Evolutionary conservation across 2,113 vertebrate species (phyloP), one percentile per base, ranked within the genome.

Genomic region (Myanophis thanlyinensis): DNA sequence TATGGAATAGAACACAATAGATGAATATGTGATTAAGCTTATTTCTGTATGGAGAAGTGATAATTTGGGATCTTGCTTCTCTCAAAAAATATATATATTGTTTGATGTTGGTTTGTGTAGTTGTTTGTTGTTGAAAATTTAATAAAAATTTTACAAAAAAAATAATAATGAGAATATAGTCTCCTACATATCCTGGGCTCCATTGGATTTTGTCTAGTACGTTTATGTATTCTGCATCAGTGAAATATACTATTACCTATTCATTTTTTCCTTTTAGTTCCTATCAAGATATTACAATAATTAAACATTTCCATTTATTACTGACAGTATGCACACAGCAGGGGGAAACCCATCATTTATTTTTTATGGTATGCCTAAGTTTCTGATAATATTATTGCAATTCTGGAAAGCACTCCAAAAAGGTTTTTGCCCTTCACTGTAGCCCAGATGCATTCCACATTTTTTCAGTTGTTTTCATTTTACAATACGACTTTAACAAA

Each of bases 381-480:
- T 90, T 22, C 56, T 91, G 91, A 13, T 67, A n/a, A 85, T 84
- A 44, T 90, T 84, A 47, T 89, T 47, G 89, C 84, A 44, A 49
- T 90, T 93, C 95, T 85, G 86, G 20, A 59, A 87, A 89, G n/a
- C 18, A 51, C n/a, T 59, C 46, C 20, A 93, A 52, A 18, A 91
- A 88, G 49, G 23, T 87, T 90, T 87, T 73, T 15, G 51, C 86
- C 87, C 90, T 85, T 86, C 62, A 92, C 46, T 13, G 40, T 1
- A 15, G 6, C 62, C 40, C 94, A 73, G 47, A 54, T 48, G 89
- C 90, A 95, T 88, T 51, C 89, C 59, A 92, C 84, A 1, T 91
- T 25, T 35, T 94, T 91, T 53, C 47, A 94, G 92, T 2, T 23
- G 91, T 93, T 95, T 93, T 90, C 93, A 94, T 93, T 73, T 46